phyloP scores from a whole-genome alignment of 2,113 vertebrate genomes.

The Rynchops niger region DNA sequence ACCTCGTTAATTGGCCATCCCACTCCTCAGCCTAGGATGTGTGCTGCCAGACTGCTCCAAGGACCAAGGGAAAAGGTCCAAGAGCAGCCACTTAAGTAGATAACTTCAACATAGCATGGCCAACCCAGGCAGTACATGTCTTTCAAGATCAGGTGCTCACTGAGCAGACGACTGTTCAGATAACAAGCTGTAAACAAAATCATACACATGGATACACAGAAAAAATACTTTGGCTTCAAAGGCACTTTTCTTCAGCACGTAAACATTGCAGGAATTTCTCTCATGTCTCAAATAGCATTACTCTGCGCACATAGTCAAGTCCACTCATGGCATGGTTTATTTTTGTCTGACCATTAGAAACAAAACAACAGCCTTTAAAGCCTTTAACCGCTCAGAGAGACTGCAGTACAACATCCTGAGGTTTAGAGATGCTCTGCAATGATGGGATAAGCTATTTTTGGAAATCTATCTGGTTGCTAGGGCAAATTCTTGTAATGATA shows the following conservation, averaged over 20 bases:
- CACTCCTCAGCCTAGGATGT: background rate
- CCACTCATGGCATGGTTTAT: background rate
- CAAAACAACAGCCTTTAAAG: background rate
- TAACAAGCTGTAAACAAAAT: conserved; percentile 4
- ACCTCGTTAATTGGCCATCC: background rate
- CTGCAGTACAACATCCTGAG: background rate
- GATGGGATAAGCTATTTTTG: background rate
- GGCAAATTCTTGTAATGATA: conserved; percentile 9
- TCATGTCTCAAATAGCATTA: background rate
- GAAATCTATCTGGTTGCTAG: conserved; percentile 27
- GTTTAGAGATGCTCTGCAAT: background rate
- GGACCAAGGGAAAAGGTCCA: background rate
- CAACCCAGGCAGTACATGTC: background rate
- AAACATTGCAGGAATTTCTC: background rate
- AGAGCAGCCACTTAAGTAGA: background rate
- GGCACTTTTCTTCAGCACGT: background rate
- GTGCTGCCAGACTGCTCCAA: background rate
- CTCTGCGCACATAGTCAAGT: background rate
- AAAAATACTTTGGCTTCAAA: background rate
- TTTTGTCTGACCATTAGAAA: background rate
- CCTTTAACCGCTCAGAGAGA: background rate
- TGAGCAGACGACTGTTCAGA: conserved; percentile 22
- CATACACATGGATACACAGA: background rate
- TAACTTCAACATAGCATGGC: background rate
- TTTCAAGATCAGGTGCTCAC: conserved; percentile 13